Conservation (phyloP, 2,888 invertebrate species). For the Leptodirus hochenwartii region DNA sequence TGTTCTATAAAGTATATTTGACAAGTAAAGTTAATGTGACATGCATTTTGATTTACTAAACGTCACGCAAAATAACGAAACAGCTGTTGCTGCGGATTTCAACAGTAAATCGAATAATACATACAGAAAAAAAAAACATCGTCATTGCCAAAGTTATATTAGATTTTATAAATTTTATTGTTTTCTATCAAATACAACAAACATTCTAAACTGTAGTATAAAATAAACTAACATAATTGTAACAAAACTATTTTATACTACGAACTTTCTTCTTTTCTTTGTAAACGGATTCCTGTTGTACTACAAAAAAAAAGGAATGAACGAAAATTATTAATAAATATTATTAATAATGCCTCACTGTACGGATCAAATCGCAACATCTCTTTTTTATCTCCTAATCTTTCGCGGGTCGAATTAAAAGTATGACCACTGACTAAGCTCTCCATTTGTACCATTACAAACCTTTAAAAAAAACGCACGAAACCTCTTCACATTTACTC, state of each 20-base stretch:
- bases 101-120: no score
- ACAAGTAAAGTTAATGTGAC: no score
- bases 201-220: no score
- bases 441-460: conserved; percentile 59
- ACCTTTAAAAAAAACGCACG: conserved; percentile 31
- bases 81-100: no score
- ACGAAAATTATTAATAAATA: conserved; percentile 6
- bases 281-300: conserved; percentile 44
- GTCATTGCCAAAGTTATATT: no score
- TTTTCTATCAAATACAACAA: no score
- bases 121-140: no score
- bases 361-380: conserved; percentile 56
- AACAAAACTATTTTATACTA: conserved; percentile 42
- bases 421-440: conserved; percentile 64
- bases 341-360: conserved; percentile 37
- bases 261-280: conserved; percentile 60
- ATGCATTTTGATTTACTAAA: no score
- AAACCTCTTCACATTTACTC: conserved; percentile 6
- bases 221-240: no score
- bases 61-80: no score
- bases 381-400: conserved; percentile 64
- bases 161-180: no score
- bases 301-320: conserved; percentile 32
- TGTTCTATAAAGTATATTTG: no score
- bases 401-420: conserved; percentile 43